Conservation (phyloP, 2,113 vertebrate genomes). For the Seriola aureovittata region DNA sequence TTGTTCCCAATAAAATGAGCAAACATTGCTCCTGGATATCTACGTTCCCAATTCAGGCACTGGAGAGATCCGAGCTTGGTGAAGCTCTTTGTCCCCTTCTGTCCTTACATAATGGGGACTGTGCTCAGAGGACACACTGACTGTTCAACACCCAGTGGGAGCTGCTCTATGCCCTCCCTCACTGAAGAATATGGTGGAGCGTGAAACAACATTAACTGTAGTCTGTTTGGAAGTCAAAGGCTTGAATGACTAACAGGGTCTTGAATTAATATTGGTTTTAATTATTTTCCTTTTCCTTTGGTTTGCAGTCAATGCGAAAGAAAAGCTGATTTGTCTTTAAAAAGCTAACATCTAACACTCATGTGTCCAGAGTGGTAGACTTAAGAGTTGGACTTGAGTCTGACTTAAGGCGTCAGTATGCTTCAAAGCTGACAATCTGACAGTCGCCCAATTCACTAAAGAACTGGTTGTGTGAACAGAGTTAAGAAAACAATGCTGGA, state of each 20-base stretch:
- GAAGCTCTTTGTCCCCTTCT: conserved; percentile 36
- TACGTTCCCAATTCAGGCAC: conserved; percentile 58
- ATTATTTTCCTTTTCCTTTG: conserved; percentile 10
- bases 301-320: not conserved
- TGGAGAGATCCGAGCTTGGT: conserved; percentile 32
- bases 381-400: not conserved
- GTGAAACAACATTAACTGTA: conserved; percentile 42
- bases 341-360: not conserved
- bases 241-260: conserved; percentile 1
- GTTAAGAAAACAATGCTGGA: not conserved
- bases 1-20: conserved; percentile 42
- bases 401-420: not conserved
- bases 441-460: too few relatives aligned
- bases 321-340: not conserved
- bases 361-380: not conserved
- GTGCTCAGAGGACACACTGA: conserved; percentile 55
- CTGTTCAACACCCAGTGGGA: conserved; percentile 35
- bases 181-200: conserved; percentile 33
- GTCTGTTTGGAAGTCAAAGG: conserved; percentile 7
- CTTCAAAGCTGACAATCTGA: not conserved
- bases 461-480: not conserved
- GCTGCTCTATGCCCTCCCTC: conserved; percentile 21
- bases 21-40: conserved; percentile 62
- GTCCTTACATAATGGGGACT: conserved; percentile 59
- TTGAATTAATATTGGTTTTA: conserved; percentile 10